Evolutionary conservation across 2,888 invertebrate genomes (phyloP).

Genomic region (Pristionchus exspectatus): DNA sequence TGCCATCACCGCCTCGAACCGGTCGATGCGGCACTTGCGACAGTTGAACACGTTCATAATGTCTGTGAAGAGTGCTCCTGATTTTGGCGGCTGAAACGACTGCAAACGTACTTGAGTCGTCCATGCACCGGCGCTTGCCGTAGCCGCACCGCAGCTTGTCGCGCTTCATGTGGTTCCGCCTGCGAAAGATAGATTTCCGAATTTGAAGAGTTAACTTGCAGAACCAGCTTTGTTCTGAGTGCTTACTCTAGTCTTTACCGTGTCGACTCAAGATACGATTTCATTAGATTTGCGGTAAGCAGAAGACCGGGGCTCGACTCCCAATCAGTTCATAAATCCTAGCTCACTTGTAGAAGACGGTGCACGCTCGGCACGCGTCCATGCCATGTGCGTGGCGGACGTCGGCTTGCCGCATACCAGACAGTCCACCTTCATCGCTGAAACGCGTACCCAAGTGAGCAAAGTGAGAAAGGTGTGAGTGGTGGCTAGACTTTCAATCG

Average conservation of each 20-base stretch:
- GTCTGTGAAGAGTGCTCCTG: too few species aligned
- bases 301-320: too few species aligned
- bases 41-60: neutral
- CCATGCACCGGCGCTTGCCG: neutral
- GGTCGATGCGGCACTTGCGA: neutral
- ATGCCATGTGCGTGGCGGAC: neutral
- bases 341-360: neutral
- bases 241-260: too few species aligned
- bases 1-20: neutral
- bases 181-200: neutral
- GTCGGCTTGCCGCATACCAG: constrained; percentile 20
- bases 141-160: neutral
- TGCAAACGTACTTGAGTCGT: neutral
- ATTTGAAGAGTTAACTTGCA: too few species aligned
- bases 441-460: too few species aligned
- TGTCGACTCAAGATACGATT: too few species aligned
- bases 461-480: too few species aligned
- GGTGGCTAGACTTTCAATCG: too few species aligned
- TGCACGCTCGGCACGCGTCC: neutral
- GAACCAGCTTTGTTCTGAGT: too few species aligned
- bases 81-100: too few species aligned
- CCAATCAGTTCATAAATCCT: too few species aligned
- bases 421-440: neutral
- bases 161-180: neutral
- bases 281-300: too few species aligned